Evolutionary conservation across 2,888 invertebrate species (phyloP), one percentile per base, ranked within the genome.

Genomic region (Entomobrya multifasciata): DNA sequence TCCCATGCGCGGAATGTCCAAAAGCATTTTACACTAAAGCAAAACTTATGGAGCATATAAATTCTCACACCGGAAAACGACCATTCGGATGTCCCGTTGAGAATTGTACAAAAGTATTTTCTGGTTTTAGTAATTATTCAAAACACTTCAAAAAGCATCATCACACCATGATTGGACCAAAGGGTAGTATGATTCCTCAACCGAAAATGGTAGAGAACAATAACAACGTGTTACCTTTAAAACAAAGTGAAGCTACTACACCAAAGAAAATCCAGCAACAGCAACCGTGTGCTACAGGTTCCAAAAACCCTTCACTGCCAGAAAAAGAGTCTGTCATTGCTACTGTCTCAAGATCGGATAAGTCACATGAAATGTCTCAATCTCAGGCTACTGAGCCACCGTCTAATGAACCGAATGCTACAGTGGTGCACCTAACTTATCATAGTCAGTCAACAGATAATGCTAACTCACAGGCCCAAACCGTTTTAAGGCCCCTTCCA

Each of bases 131-230:
- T 1, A 95, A 95, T 91, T 94, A 94, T 93, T 92, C 93, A 88
- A 95, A 95, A 91, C 95, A 95, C 91, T 92, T 94, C 77, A 92
- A 94, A 60, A 92, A 94, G 90, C 93, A 94, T 62, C 94, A 94
- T 85, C 44, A 87, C 17, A 84, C 77, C 22, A 74, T 88, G 78
- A 36, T 89, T 8, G 85, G 86, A 8, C 86, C 72, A 41, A 65
- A 77, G 2, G 89, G 87, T 10, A 88, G 86, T 15, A 89, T 88
- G 80, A 57, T 88, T n/a, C 90, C 90, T 15, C 85, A 81, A 4
- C 89, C 90, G 3, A 88, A 86, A 47, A 83, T 80, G 67, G 13
- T 84, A 13, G 79, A 80, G 47, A 67, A 27, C 41, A 76, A 62
- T 57, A 67, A 86, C 20, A 88, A 76, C 27, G 27, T 55, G 15